phyloP scores from a whole-genome alignment of 64 coral and sea anemone species.

The Porites australiensis region DNA sequence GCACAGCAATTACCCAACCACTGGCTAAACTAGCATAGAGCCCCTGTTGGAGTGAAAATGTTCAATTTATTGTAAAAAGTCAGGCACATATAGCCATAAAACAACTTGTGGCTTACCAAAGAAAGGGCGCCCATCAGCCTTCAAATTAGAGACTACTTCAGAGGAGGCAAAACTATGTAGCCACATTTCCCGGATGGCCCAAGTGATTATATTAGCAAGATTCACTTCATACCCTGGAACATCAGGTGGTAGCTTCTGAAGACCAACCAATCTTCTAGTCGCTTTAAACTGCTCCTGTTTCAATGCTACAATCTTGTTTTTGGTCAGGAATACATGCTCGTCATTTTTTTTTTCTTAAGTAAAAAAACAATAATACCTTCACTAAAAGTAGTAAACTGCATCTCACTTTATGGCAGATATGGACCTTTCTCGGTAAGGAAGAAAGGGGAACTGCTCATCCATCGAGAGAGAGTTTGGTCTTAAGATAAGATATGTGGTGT shows the following conservation, averaged over 20 bases:
- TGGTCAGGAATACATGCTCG: not conserved
- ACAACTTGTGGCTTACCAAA: not conserved
- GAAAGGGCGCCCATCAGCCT: conserved; percentile 40
- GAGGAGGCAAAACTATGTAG: not conserved
- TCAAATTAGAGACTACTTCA: conserved; percentile 12
- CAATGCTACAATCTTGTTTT: conserved; percentile 7
- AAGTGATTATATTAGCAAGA: not conserved
- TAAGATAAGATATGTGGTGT: not conserved
- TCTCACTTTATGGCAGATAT: not conserved
- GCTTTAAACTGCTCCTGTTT: conserved; percentile 11
- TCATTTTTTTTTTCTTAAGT: not conserved
- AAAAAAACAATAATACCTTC: not conserved
- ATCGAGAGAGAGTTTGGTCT: not conserved
- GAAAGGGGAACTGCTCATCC: not conserved
- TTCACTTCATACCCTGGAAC: conserved; percentile 14
- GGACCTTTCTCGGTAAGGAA: not conserved
- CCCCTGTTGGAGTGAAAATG: no score
- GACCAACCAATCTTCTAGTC: not conserved
- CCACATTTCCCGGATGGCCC: conserved; percentile 18
- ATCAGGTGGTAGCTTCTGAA: not conserved
- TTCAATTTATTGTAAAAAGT: no score
- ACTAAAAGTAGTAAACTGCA: not conserved
- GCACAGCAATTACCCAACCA: no score
- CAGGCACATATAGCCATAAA: no score
- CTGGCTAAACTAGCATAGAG: no score